phyloP scores from a whole-genome alignment of 2,113 vertebrate genomes.

The Phaetusa simplex region DNA sequence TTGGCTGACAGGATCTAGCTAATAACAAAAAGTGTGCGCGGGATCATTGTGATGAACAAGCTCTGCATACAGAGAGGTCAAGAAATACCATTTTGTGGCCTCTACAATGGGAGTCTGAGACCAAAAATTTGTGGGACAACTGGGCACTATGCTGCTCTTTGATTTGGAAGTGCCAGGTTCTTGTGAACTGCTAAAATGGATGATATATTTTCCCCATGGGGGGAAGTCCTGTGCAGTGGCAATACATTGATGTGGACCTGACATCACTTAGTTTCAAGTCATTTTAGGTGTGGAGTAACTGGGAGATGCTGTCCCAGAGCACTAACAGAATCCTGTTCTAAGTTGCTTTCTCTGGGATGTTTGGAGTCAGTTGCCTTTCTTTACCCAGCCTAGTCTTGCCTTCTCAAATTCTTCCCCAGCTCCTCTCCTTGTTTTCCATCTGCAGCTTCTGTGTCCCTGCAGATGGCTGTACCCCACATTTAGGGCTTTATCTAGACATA shows the following conservation, averaged over 20 bases:
- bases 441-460: not conserved
- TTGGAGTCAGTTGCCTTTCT: not conserved
- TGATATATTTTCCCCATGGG: accelerated
- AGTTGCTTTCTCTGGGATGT: not conserved
- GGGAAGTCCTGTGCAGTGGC: not conserved
- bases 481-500: not conserved
- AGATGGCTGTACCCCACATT: not conserved
- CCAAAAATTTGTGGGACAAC: not conserved
- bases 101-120: not conserved
- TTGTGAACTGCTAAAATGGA: not conserved
- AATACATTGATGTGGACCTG: not conserved
- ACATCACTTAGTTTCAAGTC: not conserved
- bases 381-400: not conserved
- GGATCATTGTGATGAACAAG: not conserved
- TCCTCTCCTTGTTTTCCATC: not conserved
- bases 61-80: not conserved
- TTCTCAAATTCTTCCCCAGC: not conserved
- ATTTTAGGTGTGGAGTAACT: not conserved
- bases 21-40: not conserved
- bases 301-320: not conserved
- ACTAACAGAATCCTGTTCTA: not conserved
- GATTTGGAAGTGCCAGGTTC: not conserved
- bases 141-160: not conserved
- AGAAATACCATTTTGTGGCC: not conserved
- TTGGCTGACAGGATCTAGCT: not conserved